Percentiles rank a stretch among this genome's conserved stretches.
Evolutionary conservation across 2,888 invertebrate species (phyloP).

Genomic region (Brachyopa scutellaris): DNA sequence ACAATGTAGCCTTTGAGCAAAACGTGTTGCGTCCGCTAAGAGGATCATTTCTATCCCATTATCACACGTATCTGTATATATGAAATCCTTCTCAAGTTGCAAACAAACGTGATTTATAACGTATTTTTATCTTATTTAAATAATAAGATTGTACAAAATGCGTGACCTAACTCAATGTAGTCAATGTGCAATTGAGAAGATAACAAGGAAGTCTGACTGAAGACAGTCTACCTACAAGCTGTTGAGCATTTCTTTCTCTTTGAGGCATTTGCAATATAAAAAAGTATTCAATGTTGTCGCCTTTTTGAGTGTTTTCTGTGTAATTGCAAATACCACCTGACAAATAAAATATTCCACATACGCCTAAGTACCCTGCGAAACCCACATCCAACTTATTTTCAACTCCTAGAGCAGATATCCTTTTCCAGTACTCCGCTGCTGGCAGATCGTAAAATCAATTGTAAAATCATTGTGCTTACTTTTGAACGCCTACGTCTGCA

Average conservation of each 20-base stretch:
- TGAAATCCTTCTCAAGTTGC: constrained; percentile 25
- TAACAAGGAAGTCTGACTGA: constrained; percentile 34
- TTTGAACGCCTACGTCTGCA: constrained; percentile 66
- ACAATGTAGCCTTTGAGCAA: constrained; percentile 58
- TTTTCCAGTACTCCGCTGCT: too few species aligned
- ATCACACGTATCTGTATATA: constrained; percentile 38
- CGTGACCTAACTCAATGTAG: constrained; percentile 64
- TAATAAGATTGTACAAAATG: constrained; percentile 9
- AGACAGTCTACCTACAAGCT: constrained; percentile 37
- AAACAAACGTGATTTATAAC: constrained; percentile 61
- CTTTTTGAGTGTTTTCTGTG: constrained; percentile 27
- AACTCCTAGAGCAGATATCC: too few species aligned
- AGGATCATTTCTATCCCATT: constrained; percentile 53
- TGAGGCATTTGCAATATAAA: constrained; percentile 44
- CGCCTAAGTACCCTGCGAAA: neutral
- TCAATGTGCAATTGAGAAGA: constrained; percentile 55
- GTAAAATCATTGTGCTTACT: constrained; percentile 53
- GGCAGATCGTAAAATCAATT: too few species aligned
- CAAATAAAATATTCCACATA: constrained; percentile 3
- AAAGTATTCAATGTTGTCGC: neutral
- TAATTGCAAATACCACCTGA: constrained; percentile 3
- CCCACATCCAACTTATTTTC: too few species aligned
- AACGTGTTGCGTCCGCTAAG: constrained; percentile 62
- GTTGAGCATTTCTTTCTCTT: constrained; percentile 55
- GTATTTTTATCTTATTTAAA: constrained; percentile 39